Evolutionary conservation across 92 coral and sea anemone species (phyloP).

Genomic region (Epizoanthus scotinus): DNA sequence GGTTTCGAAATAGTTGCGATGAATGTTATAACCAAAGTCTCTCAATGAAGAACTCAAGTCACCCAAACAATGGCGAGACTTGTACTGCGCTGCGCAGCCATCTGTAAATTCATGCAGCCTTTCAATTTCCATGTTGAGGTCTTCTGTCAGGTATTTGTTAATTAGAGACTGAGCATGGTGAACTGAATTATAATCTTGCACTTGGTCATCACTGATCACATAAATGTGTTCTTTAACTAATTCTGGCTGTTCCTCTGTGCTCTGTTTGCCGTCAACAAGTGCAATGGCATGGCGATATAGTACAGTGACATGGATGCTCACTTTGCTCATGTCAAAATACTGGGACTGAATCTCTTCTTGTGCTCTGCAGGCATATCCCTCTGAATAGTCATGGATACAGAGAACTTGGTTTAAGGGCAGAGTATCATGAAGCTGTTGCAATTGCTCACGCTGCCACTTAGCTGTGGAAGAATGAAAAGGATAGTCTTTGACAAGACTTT

Average conservation of each 20-base stretch:
- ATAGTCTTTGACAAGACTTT: constrained; percentile 50
- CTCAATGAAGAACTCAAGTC: too few relatives aligned
- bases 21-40: too few relatives aligned
- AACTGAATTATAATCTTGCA: too few relatives aligned
- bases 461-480: constrained; percentile 65
- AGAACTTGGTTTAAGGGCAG: constrained; percentile 31
- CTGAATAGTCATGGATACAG: constrained; percentile 36
- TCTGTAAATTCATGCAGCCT: too few relatives aligned
- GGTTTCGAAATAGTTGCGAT: too few relatives aligned
- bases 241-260: constrained; percentile 32
- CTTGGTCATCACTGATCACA: too few relatives aligned
- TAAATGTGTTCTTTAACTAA: constrained; percentile 35
- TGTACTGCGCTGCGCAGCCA: too few relatives aligned
- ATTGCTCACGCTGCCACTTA: constrained; percentile 33
- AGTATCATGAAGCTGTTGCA: constrained; percentile 2
- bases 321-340: constrained; percentile 31
- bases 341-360: constrained; percentile 41
- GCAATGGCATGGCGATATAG: constrained; percentile 27
- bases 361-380: constrained; percentile 21
- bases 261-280: constrained; percentile 24
- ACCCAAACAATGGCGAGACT: too few relatives aligned
- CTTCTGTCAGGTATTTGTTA: too few relatives aligned
- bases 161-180: too few relatives aligned
- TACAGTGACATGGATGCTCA: constrained; percentile 32
- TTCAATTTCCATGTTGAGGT: too few relatives aligned